phyloP scores from a whole-genome alignment of 2,888 invertebrate genomes.

The Harpalus rufipes region DNA sequence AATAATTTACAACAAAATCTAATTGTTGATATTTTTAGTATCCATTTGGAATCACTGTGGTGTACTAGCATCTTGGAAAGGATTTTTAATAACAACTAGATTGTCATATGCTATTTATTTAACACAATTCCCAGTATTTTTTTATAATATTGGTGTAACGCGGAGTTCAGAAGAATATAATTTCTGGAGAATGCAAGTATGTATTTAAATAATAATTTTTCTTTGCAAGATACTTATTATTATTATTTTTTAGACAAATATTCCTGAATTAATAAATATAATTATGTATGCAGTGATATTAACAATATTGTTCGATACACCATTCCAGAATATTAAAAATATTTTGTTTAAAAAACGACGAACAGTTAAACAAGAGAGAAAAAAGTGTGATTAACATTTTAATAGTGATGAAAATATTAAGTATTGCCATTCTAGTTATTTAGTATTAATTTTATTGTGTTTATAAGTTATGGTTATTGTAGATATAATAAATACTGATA shows the following conservation, averaged over 20 bases:
- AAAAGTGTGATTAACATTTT: constrained; percentile 43
- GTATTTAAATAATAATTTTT: constrained; percentile 35
- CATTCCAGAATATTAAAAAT: constrained; percentile 84
- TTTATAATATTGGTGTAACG: constrained; percentile 83
- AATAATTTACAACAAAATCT: not conserved
- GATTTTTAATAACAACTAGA: constrained; percentile 83
- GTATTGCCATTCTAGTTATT: constrained; percentile 54
- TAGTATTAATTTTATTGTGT: constrained; percentile 35
- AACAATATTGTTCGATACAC: constrained; percentile 83
- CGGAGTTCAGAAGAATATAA: constrained; percentile 80
- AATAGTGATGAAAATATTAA: constrained; percentile 12
- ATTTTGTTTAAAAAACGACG: constrained; percentile 74
- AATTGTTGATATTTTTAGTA: not conserved
- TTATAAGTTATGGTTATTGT: constrained; percentile 35
- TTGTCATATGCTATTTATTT: constrained; percentile 86
- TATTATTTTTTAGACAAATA: constrained; percentile 79
- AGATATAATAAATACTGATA: constrained; percentile 44
- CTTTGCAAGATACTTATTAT: not conserved
- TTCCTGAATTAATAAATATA: constrained; percentile 81
- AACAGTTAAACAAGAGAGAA: not conserved
- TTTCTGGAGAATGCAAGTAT: constrained; percentile 80
- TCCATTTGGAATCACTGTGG: constrained; percentile 74
- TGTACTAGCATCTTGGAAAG: constrained; percentile 80
- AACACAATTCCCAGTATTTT: constrained; percentile 86
- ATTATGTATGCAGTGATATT: constrained; percentile 79